Conservation (phyloP, 2,888 invertebrate species). For the Coecobrya sp. region DNA sequence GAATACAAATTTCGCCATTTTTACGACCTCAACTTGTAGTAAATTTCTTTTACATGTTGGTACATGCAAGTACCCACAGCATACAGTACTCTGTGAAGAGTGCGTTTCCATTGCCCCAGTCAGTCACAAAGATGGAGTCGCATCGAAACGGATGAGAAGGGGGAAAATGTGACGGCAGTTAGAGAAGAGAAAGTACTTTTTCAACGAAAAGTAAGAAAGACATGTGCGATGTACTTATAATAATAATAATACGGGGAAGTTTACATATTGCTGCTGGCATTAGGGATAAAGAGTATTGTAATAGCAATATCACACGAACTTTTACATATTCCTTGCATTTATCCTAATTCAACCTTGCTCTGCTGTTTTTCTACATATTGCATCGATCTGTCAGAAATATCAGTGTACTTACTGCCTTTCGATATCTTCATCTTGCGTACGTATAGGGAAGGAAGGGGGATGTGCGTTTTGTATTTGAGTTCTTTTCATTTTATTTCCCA, state of each 20-base stretch:
- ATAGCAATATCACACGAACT: slow-evolving; percentile 12
- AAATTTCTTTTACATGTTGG: background rate
- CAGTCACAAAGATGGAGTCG: slow-evolving; percentile 63
- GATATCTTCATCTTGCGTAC: background rate
- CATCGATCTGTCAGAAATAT: background rate
- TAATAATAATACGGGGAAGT: slow-evolving; percentile 61
- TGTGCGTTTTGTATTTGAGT: background rate
- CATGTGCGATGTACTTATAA: slow-evolving; percentile 39
- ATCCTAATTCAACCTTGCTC: slow-evolving; percentile 16
- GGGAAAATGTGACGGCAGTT: background rate
- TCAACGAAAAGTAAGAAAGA: background rate
- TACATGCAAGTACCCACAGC: background rate
- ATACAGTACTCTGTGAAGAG: background rate
- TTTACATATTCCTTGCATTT: slow-evolving; percentile 44
- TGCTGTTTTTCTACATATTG: background rate
- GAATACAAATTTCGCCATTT: slow-evolving; percentile 86
- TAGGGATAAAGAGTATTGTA: slow-evolving; percentile 46
- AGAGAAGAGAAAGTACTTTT: background rate
- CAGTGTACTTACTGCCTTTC: background rate
- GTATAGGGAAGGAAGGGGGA: background rate
- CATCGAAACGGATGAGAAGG: slow-evolving; percentile 64
- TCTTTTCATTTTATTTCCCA: background rate
- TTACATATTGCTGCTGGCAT: slow-evolving; percentile 73
- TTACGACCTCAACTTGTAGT: slow-evolving; percentile 41
- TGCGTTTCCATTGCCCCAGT: slow-evolving; percentile 11